Evolutionary conservation across 2,113 vertebrate species (phyloP).

Genomic region (Triplophysa siluroides): DNA sequence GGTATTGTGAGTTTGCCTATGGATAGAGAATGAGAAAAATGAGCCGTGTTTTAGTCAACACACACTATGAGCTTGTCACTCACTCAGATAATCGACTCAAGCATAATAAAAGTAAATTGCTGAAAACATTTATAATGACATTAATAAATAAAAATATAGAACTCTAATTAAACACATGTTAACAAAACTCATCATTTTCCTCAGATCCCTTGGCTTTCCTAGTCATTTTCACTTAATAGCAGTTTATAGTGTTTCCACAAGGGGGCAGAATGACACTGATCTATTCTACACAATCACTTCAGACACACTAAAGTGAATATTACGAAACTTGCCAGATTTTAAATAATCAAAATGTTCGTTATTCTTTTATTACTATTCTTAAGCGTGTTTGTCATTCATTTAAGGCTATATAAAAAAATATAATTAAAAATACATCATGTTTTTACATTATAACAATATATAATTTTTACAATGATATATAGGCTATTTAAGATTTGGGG

Average conservation of each 20-base stretch:
- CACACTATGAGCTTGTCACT: background rate
- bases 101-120: too few relatives aligned
- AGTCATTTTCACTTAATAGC: background rate
- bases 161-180: background rate
- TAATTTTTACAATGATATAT: too few relatives aligned
- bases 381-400: background rate
- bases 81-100: background rate
- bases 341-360: too few relatives aligned
- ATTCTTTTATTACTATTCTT: too few relatives aligned
- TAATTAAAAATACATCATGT: background rate
- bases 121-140: too few relatives aligned
- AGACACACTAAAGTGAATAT: background rate
- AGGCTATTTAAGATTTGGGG: background rate
- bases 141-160: too few relatives aligned
- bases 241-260: conserved; percentile 25
- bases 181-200: background rate
- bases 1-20: conserved; percentile 59
- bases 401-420: too few relatives aligned
- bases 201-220: background rate
- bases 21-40: conserved; percentile 72
- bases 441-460: too few relatives aligned
- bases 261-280: conserved; percentile 21
- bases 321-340: background rate
- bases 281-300: background rate
- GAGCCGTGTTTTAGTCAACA: background rate